These are phyloP conservation scores for Harpagoxenus sublaevis DNA, from an alignment of 2,888 invertebrate genomes.

Conservation along the genomic window DNA sequence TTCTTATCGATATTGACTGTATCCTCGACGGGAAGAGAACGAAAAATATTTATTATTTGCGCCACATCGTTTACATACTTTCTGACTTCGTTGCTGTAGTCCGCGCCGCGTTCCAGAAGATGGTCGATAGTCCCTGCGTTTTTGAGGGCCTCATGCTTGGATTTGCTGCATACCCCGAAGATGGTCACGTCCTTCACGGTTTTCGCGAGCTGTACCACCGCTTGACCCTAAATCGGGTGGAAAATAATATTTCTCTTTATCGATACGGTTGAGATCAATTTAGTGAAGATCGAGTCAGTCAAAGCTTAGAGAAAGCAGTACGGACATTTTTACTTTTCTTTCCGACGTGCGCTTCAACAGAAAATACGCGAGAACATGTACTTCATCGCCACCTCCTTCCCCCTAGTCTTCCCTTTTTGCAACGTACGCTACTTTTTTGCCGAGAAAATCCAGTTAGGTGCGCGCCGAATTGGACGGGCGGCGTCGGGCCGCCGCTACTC, in stretches of 20 bases:
- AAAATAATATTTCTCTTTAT: constrained; percentile 59
- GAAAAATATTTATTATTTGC: background rate
- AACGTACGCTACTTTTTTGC: constrained; percentile 11
- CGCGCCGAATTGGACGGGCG: constrained; percentile 2
- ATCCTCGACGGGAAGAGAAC: background rate
- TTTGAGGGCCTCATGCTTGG: constrained; percentile 94
- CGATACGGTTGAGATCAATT: background rate
- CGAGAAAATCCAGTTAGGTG: constrained; percentile 38
- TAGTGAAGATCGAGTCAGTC: background rate
- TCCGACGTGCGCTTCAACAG: background rate
- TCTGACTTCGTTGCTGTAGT: constrained; percentile 94
- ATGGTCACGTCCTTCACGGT: constrained; percentile 93
- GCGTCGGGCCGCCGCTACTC: background rate
- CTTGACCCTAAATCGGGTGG: constrained; percentile 91
- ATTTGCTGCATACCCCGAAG: constrained; percentile 94
- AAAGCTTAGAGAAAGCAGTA: background rate
- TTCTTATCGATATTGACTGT: background rate
- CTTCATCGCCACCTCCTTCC: background rate
- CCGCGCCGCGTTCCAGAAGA: constrained; percentile 92
- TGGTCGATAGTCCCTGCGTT: constrained; percentile 91
- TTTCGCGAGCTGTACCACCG: constrained; percentile 93
- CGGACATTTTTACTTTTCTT: background rate
- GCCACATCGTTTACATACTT: constrained; percentile 89
- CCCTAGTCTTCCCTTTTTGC: constrained; percentile 7
- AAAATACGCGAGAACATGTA: constrained; percentile 15